phyloP scores from a whole-genome alignment of 2,888 invertebrate genomes.

The Linyphia triangularis region DNA sequence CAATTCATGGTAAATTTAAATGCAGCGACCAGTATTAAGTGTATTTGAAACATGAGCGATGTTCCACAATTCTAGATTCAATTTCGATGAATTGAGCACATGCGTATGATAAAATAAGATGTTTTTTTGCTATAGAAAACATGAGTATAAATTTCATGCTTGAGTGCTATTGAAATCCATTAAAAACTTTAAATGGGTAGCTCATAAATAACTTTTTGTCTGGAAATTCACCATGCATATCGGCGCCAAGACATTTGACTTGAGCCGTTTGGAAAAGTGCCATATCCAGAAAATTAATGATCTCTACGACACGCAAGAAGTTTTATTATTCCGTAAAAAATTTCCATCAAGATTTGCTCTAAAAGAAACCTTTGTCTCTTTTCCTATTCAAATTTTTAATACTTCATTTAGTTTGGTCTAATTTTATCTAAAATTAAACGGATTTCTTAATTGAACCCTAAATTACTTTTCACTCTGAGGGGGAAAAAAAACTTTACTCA shows the following conservation, averaged over 20 bases:
- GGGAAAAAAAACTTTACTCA: too few relatives aligned
- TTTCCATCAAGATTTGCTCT: not conserved
- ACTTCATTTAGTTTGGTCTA: too few relatives aligned
- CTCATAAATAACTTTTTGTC: not conserved
- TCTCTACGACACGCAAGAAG: constrained; percentile 44
- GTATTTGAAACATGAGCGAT: too few relatives aligned
- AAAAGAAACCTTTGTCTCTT: not conserved
- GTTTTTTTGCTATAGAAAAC: too few relatives aligned
- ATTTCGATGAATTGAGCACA: too few relatives aligned
- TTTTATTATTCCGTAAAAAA: constrained; percentile 30
- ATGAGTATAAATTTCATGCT: constrained; percentile 6
- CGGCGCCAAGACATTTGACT: constrained; percentile 43
- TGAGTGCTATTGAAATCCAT: constrained; percentile 21
- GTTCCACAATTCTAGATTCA: too few relatives aligned
- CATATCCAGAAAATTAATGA: constrained; percentile 59
- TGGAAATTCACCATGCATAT: not conserved
- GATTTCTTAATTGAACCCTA: too few relatives aligned
- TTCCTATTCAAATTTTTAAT: not conserved
- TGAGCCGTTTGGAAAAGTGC: constrained; percentile 36
- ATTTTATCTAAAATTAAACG: too few relatives aligned
- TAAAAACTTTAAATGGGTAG: not conserved
- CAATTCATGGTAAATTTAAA: too few relatives aligned
- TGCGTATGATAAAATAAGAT: too few relatives aligned
- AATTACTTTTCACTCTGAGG: too few relatives aligned
- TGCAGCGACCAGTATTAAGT: too few relatives aligned